phyloP scores from a whole-genome alignment of 64 coral and sea anemone species.

The Acropora tenuis region DNA sequence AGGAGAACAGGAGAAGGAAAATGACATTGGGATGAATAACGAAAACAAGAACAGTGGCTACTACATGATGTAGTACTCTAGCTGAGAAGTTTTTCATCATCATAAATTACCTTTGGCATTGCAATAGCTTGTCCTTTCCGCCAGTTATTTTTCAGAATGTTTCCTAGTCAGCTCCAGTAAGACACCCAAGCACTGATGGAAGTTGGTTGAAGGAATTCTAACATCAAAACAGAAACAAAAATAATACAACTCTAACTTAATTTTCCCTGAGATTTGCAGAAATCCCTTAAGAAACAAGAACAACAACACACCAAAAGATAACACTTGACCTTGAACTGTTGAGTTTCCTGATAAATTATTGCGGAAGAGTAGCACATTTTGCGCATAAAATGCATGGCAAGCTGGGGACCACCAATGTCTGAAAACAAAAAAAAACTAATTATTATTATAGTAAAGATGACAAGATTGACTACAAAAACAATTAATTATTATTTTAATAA shows the following conservation, averaged over 20 bases:
- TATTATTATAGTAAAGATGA: too few relatives aligned
- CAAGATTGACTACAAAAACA: too few relatives aligned
- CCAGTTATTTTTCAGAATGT: neutral
- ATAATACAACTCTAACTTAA: too few relatives aligned
- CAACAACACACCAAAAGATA: too few relatives aligned
- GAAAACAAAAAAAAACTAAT: neutral
- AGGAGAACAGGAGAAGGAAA: too few relatives aligned
- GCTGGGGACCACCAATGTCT: constrained; percentile 95
- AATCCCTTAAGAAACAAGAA: neutral
- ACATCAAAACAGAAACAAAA: neutral
- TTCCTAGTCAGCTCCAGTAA: constrained; percentile 23
- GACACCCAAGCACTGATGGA: constrained; percentile 17
- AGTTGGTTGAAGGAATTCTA: constrained; percentile 16
- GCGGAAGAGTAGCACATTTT: constrained; percentile 93
- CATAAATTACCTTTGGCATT: too few relatives aligned
- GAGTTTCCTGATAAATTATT: constrained; percentile 75
- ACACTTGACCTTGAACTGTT: constrained; percentile 84
- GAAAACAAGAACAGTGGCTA: too few relatives aligned
- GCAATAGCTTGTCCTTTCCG: neutral
- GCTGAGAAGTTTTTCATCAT: too few relatives aligned
- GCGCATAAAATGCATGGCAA: constrained; percentile 96
- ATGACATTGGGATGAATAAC: too few relatives aligned
- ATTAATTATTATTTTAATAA: too few relatives aligned
- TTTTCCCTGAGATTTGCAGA: too few relatives aligned
- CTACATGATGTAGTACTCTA: too few relatives aligned